Evolutionary conservation across 1,140 invertebrate species (phyloP), one percentile per base, ranked within the genome.

Genomic region (Musca domestica): DNA sequence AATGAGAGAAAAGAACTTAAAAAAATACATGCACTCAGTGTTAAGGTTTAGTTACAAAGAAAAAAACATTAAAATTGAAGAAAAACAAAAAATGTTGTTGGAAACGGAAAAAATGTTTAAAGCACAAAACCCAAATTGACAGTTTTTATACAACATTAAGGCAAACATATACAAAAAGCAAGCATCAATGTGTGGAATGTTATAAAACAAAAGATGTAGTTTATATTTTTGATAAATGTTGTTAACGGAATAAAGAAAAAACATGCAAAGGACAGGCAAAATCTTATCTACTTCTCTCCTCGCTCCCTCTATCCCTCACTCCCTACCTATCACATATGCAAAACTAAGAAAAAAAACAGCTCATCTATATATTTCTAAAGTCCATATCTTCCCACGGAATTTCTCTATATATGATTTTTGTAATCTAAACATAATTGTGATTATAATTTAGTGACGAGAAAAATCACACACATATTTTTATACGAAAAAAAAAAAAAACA

Each of bases 211-310:
- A 51, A 49, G 9, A 66, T 77, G 76, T 77, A 77, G 76, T 77
- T 77, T 77, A 77, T 77, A 77, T 77, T 77, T 77, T 77, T 77
- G 76, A 77, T 77, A 77, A 77, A 77, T 77, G 76, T 77, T 77
- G 77, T 77, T 77, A 76, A 72, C 54, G 69, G 64, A 71, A 74
- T 71, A 74, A 69, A 27, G n/a, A 74, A 46, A 52, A 52, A 64
- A 49, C 17, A 25, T 34, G 25, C 47, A 64, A 48, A 64, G 19
- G 17, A 15, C 15, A 48, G 9, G 2, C 10, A 48, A 48, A 15
- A 3, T 48, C 10, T n/a, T n/a, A n/a, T n/a, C n/a, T n/a, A 30
- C 27, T 30, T 4, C 27, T 30, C 27, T 30, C n/a, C n/a, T n/a
- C n/a, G n/a, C n/a, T n/a, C n/a, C n/a, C 9, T 30, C 27, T 30